Evolutionary conservation across 2,888 invertebrate genomes (phyloP).

Genomic region (Hermodice carunculata): DNA sequence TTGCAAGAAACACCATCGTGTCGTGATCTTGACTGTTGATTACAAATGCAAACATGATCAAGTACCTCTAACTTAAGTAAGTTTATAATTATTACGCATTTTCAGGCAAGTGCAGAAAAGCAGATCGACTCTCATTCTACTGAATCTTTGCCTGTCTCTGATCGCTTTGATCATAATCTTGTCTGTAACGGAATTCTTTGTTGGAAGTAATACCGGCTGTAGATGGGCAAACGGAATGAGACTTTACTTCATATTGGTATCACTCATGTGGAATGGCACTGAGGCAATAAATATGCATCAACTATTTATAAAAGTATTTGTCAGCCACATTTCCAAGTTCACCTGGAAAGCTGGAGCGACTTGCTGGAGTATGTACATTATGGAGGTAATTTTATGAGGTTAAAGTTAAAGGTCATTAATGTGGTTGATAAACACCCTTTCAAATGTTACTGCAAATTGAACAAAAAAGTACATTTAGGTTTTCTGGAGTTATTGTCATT

Average conservation of each 20-base stretch:
- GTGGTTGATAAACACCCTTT: too few relatives aligned
- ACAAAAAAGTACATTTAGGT: too few relatives aligned
- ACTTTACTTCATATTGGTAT: slow-evolving; percentile 30
- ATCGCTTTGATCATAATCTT: slow-evolving; percentile 20
- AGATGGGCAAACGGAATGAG: slow-evolving; percentile 21
- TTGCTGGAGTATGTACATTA: slow-evolving; percentile 37
- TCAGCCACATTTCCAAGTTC: slow-evolving; percentile 16
- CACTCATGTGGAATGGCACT: slow-evolving; percentile 34
- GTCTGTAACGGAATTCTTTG: slow-evolving; percentile 17
- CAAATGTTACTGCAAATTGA: too few relatives aligned
- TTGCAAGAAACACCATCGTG: too few relatives aligned
- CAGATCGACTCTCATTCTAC: slow-evolving; percentile 19
- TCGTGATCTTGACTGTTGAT: too few relatives aligned
- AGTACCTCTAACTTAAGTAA: too few relatives aligned
- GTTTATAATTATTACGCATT: too few relatives aligned
- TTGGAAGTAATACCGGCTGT: slow-evolving; percentile 13
- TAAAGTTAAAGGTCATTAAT: too few relatives aligned
- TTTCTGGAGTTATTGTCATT: too few relatives aligned
- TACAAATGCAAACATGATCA: too few relatives aligned
- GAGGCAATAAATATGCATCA: slow-evolving; percentile 36
- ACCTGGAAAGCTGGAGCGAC: slow-evolving; percentile 23
- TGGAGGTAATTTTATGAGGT: too few relatives aligned
- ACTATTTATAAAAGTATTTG: slow-evolving; percentile 28
- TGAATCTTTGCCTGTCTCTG: slow-evolving; percentile 28
- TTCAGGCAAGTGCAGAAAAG: slow-evolving; percentile 22